These are phyloP conservation scores for Netelia inedita DNA, from an alignment of 2,888 invertebrate genomes.

Conservation along the genomic window DNA sequence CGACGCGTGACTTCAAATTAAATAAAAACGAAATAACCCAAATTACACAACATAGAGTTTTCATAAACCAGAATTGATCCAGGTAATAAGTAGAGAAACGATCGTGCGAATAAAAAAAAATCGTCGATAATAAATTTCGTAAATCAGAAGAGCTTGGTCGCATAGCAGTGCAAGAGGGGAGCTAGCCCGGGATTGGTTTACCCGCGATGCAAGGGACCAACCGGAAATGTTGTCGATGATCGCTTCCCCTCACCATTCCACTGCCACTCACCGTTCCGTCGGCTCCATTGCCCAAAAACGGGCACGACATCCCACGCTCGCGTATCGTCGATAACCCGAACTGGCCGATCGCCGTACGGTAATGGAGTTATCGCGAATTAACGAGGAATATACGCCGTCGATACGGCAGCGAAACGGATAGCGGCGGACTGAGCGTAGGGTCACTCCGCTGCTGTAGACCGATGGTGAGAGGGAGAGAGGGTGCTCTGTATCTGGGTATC, in stretches of 20 bases:
- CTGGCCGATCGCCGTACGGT: slow-evolving; percentile 66
- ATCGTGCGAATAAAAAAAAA: background rate
- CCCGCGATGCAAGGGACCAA: background rate
- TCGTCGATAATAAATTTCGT: background rate
- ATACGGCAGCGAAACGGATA: slow-evolving; percentile 62
- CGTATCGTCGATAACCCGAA: slow-evolving; percentile 65
- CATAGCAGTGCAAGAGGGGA: background rate
- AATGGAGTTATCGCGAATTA: slow-evolving; percentile 72
- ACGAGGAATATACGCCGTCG: slow-evolving; percentile 64
- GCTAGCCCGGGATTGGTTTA: background rate
- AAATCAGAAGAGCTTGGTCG: background rate
- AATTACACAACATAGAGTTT: no score
- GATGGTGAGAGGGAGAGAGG: slow-evolving; percentile 3
- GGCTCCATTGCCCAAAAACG: background rate
- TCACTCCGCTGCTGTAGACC: slow-evolving; percentile 38
- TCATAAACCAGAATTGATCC: no score
- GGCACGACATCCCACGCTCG: slow-evolving; percentile 6
- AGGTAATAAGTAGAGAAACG: no score
- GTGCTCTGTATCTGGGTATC: slow-evolving; percentile 2
- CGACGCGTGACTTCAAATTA: no score
- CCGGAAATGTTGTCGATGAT: background rate
- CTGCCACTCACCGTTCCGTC: background rate
- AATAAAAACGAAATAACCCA: no score
- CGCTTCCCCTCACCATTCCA: background rate
- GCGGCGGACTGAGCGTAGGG: slow-evolving; percentile 45